Evolutionary conservation across 2,113 vertebrate species (phyloP).

Genomic region (Poeciliopsis prolifica): DNA sequence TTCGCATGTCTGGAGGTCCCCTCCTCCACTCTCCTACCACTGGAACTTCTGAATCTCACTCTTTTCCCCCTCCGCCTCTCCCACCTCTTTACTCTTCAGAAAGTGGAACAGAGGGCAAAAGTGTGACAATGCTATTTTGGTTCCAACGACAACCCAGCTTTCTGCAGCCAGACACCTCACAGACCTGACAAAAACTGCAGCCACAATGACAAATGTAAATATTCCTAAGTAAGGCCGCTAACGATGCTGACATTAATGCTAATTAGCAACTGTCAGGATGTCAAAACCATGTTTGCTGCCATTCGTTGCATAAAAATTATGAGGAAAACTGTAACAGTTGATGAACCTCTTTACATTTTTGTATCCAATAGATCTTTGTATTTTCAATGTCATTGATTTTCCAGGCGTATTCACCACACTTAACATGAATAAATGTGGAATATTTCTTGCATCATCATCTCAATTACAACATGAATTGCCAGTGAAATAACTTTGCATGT

Average conservation of each 20-base stretch:
- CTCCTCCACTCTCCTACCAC: slow-evolving; percentile 45
- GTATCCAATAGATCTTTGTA: background rate
- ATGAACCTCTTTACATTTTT: background rate
- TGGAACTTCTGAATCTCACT: slow-evolving; percentile 40
- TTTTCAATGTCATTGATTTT: background rate
- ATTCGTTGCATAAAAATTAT: background rate
- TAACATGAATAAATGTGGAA: background rate
- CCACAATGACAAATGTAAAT: slow-evolving; percentile 30
- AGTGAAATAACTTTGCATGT: background rate
- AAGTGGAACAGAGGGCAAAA: slow-evolving; percentile 63
- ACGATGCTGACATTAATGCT: background rate
- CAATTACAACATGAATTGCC: background rate
- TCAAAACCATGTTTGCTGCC: background rate
- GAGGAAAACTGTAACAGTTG: background rate
- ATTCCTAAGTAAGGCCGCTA: background rate
- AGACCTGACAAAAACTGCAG: slow-evolving; percentile 7
- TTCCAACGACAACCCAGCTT: slow-evolving; percentile 61
- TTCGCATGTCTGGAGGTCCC: slow-evolving; percentile 41
- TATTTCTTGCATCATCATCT: background rate
- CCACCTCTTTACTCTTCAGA: slow-evolving; percentile 35
- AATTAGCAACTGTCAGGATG: background rate
- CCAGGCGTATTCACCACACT: background rate
- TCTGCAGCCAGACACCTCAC: slow-evolving; percentile 27
- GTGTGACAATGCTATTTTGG: slow-evolving; percentile 72
- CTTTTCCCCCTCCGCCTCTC: background rate